Conservation (phyloP, 2,888 invertebrate genomes). For the Mamestra brassicae region DNA sequence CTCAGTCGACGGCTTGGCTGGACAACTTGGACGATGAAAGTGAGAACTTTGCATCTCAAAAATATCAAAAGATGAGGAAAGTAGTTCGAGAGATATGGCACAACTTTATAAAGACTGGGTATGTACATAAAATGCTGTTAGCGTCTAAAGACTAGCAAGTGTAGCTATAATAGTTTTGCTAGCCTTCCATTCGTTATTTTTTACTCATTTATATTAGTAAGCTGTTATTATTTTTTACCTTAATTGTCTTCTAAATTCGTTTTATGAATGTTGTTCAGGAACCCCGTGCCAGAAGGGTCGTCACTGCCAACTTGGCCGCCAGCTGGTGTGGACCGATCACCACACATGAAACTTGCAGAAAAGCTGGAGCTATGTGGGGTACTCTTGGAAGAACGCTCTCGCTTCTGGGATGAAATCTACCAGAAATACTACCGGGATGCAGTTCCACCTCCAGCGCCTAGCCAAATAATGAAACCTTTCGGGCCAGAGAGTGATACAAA, state of each 20-base stretch:
- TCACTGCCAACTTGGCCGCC: constrained; percentile 68
- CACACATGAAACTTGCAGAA: constrained; percentile 67
- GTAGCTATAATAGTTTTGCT: background rate
- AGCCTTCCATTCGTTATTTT: background rate
- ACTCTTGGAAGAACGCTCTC: constrained; percentile 58
- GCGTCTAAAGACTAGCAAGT: background rate
- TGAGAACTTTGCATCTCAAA: constrained; percentile 54
- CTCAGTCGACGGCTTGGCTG: constrained; percentile 68
- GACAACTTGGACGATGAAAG: constrained; percentile 43
- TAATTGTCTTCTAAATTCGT: background rate
- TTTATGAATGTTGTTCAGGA: constrained; percentile 56
- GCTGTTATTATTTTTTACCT: background rate
- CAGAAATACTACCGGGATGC: constrained; percentile 61
- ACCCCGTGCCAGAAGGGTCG: constrained; percentile 69
- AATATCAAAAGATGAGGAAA: constrained; percentile 62
- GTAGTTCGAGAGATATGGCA: constrained; percentile 70
- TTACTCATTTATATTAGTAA: too few relatives aligned
- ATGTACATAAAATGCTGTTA: constrained; percentile 32
- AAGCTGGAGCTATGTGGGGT: constrained; percentile 61
- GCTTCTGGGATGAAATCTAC: constrained; percentile 71
- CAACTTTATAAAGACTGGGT: constrained; percentile 76
- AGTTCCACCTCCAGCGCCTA: constrained; percentile 35
- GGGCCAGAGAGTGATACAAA: background rate
- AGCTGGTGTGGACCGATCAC: constrained; percentile 55
- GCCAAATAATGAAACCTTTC: background rate